Percentiles rank a stretch among this genome's conserved stretches.
phyloP scores from a whole-genome alignment of 1,140 invertebrate genomes.

The Pinna nobilis region DNA sequence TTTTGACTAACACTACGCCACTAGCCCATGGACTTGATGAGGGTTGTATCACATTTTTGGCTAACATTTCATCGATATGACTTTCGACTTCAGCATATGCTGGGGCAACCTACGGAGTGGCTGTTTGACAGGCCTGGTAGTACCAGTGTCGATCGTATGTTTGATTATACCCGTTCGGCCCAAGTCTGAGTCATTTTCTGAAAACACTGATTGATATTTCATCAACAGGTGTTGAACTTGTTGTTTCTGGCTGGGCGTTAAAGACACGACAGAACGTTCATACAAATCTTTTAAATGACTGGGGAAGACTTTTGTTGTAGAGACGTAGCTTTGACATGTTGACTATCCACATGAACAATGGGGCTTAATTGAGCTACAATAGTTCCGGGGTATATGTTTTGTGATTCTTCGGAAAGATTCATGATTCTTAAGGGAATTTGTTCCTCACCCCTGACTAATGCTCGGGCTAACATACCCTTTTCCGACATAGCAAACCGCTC shows the following conservation, averaged over 20 bases:
- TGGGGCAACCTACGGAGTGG: not conserved
- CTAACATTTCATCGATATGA: constrained; percentile 65
- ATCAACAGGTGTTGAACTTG: not conserved
- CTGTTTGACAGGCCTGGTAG: not conserved
- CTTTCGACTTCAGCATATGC: constrained; percentile 5
- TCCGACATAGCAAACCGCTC: too few relatives aligned
- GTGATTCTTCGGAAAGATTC: not conserved
- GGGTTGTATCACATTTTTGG: constrained; percentile 49
- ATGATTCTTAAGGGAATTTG: not conserved
- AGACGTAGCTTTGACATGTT: not conserved
- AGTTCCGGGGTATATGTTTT: not conserved
- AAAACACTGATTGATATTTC: not conserved
- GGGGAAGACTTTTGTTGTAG: not conserved
- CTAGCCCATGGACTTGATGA: not conserved
- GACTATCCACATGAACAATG: not conserved
- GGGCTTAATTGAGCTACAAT: not conserved
- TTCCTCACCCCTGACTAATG: not conserved
- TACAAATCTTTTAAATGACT: not conserved
- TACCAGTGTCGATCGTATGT: not conserved
- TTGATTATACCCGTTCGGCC: not conserved
- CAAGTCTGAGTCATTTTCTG: not conserved
- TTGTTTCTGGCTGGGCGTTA: not conserved
- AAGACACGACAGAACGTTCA: not conserved
- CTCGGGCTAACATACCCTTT: not conserved
- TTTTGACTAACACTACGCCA: not conserved